Conservation (phyloP, 2,113 vertebrate species). For the Triplophysa rosa region DNA sequence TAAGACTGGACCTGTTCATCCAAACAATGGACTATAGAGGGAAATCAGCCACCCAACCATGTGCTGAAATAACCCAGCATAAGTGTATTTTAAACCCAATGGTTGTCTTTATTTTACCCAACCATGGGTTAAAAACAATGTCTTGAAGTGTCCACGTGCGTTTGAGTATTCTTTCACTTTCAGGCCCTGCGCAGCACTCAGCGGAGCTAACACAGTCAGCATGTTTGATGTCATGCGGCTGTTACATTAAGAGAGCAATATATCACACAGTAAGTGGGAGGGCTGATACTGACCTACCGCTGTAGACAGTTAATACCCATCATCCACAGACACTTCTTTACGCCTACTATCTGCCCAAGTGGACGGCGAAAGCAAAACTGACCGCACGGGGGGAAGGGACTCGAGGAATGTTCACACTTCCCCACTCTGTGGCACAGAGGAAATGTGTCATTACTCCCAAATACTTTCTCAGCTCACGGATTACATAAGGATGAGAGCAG, state of each 20-base stretch:
- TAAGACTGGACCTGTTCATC: too few species aligned
- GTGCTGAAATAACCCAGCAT: too few species aligned
- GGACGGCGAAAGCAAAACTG: not conserved
- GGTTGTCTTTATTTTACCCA: too few species aligned
- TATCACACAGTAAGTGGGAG: constrained; percentile 23
- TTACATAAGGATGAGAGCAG: not conserved
- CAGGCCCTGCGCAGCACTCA: not conserved
- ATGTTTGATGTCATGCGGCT: not conserved
- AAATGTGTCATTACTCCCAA: constrained; percentile 27
- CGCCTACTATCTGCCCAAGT: not conserved
- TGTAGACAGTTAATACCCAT: constrained; percentile 17
- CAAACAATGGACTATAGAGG: too few species aligned
- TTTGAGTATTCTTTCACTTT: too few species aligned
- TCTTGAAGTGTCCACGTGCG: too few species aligned
- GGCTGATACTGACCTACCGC: constrained; percentile 20
- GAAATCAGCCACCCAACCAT: too few species aligned
- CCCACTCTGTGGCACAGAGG: not conserved
- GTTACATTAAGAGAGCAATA: constrained; percentile 19
- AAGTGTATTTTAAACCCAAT: too few species aligned
- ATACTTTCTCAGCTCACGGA: not conserved
- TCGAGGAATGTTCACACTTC: constrained; percentile 1
- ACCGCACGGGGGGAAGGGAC: not conserved
- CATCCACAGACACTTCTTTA: not conserved
- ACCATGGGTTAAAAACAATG: too few species aligned
- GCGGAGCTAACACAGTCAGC: not conserved